Evolutionary conservation across 2,113 vertebrate species (phyloP).

Genomic region (Ictalurus punctatus): DNA sequence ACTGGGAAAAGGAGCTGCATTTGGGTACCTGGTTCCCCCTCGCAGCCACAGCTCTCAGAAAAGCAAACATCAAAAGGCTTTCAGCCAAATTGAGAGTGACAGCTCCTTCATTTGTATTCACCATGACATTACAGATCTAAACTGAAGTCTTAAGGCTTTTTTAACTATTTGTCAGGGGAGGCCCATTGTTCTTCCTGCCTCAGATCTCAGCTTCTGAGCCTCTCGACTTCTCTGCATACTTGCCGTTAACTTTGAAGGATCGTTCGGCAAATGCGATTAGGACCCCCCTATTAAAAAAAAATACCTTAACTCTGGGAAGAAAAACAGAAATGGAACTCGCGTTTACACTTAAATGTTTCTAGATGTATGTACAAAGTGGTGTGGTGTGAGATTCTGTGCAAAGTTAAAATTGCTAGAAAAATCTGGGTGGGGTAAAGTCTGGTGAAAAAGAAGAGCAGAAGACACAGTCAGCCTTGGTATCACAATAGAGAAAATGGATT

Average conservation of each 20-base stretch:
- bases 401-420: background rate
- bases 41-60: constrained; percentile 59
- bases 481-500: background rate
- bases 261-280: constrained; percentile 59
- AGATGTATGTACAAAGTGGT: constrained; percentile 25
- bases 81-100: constrained; percentile 77
- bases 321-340: constrained; percentile 36
- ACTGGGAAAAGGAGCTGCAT: constrained; percentile 38
- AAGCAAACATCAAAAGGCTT: constrained; percentile 77
- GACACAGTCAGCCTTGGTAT: background rate
- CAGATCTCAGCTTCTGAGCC: constrained; percentile 76
- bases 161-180: constrained; percentile 84
- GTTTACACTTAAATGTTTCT: constrained; percentile 34
- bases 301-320: constrained; percentile 27
- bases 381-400: constrained; percentile 7
- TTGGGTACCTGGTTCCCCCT: constrained; percentile 52
- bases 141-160: constrained; percentile 77
- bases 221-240: constrained; percentile 72
- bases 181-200: constrained; percentile 78
- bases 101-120: constrained; percentile 82
- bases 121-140: constrained; percentile 75
- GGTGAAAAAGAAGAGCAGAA: background rate
- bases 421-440: background rate
- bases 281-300: constrained; percentile 35
- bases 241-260: constrained; percentile 70